Percentiles rank a stretch among this genome's conserved stretches.
These are phyloP conservation scores for Diglossa cyanea DNA, from an alignment of 2,797 vertebrate genomes.

Conservation along the genomic window DNA sequence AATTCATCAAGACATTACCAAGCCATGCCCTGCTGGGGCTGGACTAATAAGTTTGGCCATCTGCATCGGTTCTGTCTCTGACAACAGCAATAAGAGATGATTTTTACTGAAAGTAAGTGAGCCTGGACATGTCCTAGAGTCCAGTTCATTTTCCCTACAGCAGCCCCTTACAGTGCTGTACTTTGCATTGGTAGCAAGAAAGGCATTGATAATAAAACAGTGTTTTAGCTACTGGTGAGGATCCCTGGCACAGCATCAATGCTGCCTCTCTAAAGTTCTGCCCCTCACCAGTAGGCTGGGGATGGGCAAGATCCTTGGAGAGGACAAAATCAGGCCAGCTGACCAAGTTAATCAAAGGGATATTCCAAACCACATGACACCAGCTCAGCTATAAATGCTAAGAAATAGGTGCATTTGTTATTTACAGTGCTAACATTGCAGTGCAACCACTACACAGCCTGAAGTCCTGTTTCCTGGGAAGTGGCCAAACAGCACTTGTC, in stretches of 20 bases:
- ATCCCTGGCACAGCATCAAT: not conserved
- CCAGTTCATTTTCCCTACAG: not conserved
- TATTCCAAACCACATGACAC: not conserved
- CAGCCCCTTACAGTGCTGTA: not conserved
- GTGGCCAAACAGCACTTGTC: not conserved
- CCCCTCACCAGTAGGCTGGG: not conserved
- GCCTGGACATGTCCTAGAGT: not conserved
- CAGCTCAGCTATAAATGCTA: not conserved
- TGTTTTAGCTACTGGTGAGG: not conserved
- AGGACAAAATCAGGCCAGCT: not conserved
- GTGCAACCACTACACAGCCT: not conserved
- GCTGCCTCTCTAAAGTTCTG: not conserved
- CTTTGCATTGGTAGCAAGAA: not conserved
- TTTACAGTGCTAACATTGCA: not conserved
- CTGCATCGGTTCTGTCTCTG: not conserved
- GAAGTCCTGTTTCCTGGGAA: not conserved
- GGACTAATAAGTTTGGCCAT: not conserved
- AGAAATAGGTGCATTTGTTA: not conserved
- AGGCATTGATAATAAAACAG: too few species aligned
- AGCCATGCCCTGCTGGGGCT: not conserved
- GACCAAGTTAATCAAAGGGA: not conserved
- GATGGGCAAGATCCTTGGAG: not conserved
- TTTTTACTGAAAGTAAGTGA: not conserved
- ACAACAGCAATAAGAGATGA: accelerated
- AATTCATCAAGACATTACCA: not conserved